phyloP scores from a whole-genome alignment of 2,888 invertebrate species.

The Amiota communis region DNA sequence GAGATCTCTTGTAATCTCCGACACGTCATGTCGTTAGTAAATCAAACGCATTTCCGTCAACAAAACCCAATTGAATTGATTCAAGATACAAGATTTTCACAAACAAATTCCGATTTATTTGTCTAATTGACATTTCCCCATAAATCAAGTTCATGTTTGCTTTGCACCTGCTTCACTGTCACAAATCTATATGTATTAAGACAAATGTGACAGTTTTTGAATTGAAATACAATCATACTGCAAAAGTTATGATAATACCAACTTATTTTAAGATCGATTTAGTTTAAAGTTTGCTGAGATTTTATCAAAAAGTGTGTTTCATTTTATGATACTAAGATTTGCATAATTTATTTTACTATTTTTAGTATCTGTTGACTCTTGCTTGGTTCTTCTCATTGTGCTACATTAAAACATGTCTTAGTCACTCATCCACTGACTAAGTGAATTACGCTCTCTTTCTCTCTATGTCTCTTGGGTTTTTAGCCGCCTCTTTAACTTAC shows the following conservation, averaged over 20 bases:
- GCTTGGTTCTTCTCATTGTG: not conserved
- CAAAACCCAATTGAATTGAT: not conserved
- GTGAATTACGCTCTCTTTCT: not conserved
- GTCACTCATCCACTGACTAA: not conserved
- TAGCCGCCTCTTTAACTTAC: not conserved
- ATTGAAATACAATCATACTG: not conserved
- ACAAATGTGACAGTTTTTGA: not conserved
- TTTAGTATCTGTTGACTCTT: not conserved
- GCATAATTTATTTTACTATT: not conserved
- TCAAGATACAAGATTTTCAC: not conserved
- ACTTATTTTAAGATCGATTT: no score
- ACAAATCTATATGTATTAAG: not conserved
- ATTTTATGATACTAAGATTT: no score
- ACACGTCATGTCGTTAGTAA: not conserved
- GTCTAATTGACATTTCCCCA: slow-evolving; percentile 15
- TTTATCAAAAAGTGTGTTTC: no score
- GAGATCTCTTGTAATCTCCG: no score
- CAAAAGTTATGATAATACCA: no score
- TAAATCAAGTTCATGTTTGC: slow-evolving; percentile 8
- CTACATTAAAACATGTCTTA: not conserved
- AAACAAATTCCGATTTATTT: slow-evolving; percentile 1
- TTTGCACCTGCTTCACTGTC: not conserved
- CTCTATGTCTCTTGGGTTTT: not conserved
- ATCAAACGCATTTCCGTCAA: slow-evolving; percentile 22
- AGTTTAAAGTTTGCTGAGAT: no score